A percentile compares a stretch with the other conserved stretches of the same genome.
Conservation (phyloP, 1,140 invertebrate species). For the Drosophila rhopaloa region DNA sequence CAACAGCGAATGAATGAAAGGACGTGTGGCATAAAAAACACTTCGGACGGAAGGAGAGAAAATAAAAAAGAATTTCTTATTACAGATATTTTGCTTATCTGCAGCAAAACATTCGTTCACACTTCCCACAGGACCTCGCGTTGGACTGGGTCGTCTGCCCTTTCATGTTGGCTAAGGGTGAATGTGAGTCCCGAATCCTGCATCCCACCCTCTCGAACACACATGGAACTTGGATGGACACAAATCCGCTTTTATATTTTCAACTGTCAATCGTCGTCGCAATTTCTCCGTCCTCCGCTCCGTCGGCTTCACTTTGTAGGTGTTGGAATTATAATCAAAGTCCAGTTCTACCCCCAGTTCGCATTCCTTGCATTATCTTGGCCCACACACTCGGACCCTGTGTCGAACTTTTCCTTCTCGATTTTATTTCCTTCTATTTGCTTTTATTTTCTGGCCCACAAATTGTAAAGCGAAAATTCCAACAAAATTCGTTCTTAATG, state of each 20-base stretch:
- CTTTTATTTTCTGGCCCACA: conserved; percentile 31
- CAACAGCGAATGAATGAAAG: conserved; percentile 46
- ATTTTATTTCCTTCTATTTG: conserved; percentile 54
- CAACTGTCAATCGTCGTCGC: conserved; percentile 77
- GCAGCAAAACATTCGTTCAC: conserved; percentile 82
- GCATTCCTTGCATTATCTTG: conserved; percentile 52
- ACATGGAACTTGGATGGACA: conserved; percentile 54
- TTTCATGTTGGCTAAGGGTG: conserved; percentile 46
- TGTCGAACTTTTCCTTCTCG: conserved; percentile 24
- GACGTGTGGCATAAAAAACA: conserved; percentile 81
- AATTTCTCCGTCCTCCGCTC: conserved; percentile 36
- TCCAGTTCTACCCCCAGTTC: conserved; percentile 22
- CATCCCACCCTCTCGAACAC: background rate
- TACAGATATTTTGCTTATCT: conserved; percentile 82
- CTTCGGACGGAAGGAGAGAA: conserved; percentile 45
- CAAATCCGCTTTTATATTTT: conserved; percentile 82
- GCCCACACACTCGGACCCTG: conserved; percentile 7
- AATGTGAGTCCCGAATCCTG: conserved; percentile 30
- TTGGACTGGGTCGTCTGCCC: conserved; percentile 1
- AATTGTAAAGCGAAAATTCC: conserved; percentile 81
- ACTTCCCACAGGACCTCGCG: conserved; percentile 50
- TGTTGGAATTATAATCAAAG: conserved; percentile 82
- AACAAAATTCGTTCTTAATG: conserved; percentile 75
- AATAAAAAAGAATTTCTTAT: conserved; percentile 82
- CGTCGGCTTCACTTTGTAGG: conserved; percentile 48